Evolutionary conservation across 2,888 invertebrate genomes (phyloP).

Genomic region (Agrilus mali): DNA sequence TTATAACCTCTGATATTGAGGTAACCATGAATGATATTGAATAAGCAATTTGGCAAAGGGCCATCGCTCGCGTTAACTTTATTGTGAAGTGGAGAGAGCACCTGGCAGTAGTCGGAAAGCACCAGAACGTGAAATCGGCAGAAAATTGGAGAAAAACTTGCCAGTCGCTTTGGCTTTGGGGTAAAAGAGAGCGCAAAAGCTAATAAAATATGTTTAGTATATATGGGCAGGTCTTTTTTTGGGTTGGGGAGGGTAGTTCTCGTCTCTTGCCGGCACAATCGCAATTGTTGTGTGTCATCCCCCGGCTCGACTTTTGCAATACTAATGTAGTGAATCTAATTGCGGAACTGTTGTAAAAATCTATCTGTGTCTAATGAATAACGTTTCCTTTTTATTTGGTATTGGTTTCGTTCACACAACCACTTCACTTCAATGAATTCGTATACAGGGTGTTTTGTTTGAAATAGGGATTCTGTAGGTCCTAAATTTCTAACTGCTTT

Average conservation of each 20-base stretch:
- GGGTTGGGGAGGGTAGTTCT: slow-evolving; percentile 7
- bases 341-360: slow-evolving; percentile 22
- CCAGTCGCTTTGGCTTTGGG: slow-evolving; percentile 18
- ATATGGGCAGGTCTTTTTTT: slow-evolving; percentile 21
- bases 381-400: slow-evolving; percentile 12
- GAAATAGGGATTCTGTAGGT: too few relatives aligned
- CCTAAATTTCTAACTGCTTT: too few relatives aligned
- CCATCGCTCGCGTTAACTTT: slow-evolving; percentile 25
- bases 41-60: slow-evolving; percentile 21
- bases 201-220: slow-evolving; percentile 26
- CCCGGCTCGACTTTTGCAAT: slow-evolving; percentile 14
- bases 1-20: slow-evolving; percentile 1
- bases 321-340: slow-evolving; percentile 26
- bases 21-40: too few relatives aligned
- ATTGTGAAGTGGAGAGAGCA: slow-evolving; percentile 18
- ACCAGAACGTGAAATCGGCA: slow-evolving; percentile 30
- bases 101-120: slow-evolving; percentile 22
- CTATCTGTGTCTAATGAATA: slow-evolving; percentile 24
- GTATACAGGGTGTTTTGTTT: not conserved
- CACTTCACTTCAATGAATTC: slow-evolving; percentile 17
- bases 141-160: slow-evolving; percentile 28
- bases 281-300: not conserved
- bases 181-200: slow-evolving; percentile 25
- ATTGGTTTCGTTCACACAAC: slow-evolving; percentile 9
- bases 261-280: too few relatives aligned